Base-by-base conservation (phyloP, 1,140 invertebrate genomes). In the Dendroctonus ponderosae region DNA sequence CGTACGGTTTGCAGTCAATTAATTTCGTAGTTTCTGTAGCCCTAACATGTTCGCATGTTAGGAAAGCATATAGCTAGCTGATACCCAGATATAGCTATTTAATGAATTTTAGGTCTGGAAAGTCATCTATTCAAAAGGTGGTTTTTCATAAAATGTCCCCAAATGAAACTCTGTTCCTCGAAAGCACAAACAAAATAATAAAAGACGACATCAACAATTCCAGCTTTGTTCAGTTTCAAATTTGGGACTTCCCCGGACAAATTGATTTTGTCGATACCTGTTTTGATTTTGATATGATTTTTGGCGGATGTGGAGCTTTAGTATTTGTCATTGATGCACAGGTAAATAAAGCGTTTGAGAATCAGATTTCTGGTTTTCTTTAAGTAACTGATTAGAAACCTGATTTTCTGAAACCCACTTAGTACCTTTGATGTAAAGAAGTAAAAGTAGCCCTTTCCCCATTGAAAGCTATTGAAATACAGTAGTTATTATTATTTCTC, bases 91-190 rank as follows among this genome's bases (percentile, higher is more conserved):
- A 26, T 26, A 26, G 26, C 26, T 26, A 3, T 26, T 26, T 26
- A 3, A 26, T 26, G 26, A 26, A 26, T 54, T 83, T 67, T 75
- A 96, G 97, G 78, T 98, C 96, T 80, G 98, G 98, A 64, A 99
- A 99, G 82, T 98, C 97, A n/a, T 99, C 97, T 3, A 99, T 99
- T 77, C 94, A 98, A 79, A 99, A 99, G 85, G 98, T 99, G 7
- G 97, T 99, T 9, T 99, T 99, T 82, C 97, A 99, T 77, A 99
- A 99, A 84, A 99, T 99, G 93, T 97, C 96, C 8, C 98, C 98
- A 7, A 99, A 99, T 83, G 97, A 99, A 82, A 99, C 98, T 5
- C 82, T 99, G n/a, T 99, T 99, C 75, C 82, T 99, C 44, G 97
- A 99, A 80, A 97, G 94, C 71, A 99, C 97, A 61, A 98, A 97